phyloP scores from a whole-genome alignment of 2,797 vertebrate species.

The Apogon hyalosoma region DNA sequence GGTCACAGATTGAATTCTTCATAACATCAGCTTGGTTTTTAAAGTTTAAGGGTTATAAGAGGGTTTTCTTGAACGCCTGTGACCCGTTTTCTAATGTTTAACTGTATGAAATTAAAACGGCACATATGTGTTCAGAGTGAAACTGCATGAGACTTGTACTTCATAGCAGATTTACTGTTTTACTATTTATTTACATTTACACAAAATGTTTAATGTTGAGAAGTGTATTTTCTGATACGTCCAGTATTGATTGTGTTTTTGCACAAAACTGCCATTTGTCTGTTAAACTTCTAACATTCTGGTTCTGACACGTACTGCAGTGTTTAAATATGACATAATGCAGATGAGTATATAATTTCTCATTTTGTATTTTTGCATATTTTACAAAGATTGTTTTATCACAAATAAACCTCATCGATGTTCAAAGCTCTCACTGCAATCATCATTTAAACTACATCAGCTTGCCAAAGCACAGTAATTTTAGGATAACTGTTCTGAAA shows the following conservation, averaged over 20 bases:
- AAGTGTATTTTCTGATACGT: conserved; percentile 45
- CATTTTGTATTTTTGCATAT: conserved; percentile 52
- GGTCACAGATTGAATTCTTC: not conserved
- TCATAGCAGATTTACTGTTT: conserved; percentile 6
- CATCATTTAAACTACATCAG: too few relatives aligned
- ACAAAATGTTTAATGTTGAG: conserved; percentile 31
- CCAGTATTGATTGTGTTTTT: conserved; percentile 54
- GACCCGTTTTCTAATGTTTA: conserved; percentile 19
- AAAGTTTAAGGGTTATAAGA: not conserved
- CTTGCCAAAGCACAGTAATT: too few relatives aligned
- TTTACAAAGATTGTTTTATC: conserved; percentile 35
- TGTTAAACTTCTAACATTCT: conserved; percentile 51
- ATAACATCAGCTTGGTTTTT: conserved; percentile 5
- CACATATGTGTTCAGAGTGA: conserved; percentile 27
- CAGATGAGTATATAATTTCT: conserved; percentile 12
- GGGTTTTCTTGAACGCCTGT: not conserved
- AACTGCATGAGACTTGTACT: conserved; percentile 45
- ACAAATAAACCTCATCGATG: conserved; percentile 50
- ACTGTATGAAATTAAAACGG: conserved; percentile 7
- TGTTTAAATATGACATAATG: conserved; percentile 10
- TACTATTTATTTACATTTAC: conserved; percentile 28
- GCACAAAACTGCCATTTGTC: conserved; percentile 74
- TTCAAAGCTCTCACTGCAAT: not conserved
- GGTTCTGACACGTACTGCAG: conserved; percentile 29
- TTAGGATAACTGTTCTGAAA: too few relatives aligned